These are phyloP conservation scores for Phalera bucephala DNA, from an alignment of 2,888 invertebrate species.

Conservation along the genomic window DNA sequence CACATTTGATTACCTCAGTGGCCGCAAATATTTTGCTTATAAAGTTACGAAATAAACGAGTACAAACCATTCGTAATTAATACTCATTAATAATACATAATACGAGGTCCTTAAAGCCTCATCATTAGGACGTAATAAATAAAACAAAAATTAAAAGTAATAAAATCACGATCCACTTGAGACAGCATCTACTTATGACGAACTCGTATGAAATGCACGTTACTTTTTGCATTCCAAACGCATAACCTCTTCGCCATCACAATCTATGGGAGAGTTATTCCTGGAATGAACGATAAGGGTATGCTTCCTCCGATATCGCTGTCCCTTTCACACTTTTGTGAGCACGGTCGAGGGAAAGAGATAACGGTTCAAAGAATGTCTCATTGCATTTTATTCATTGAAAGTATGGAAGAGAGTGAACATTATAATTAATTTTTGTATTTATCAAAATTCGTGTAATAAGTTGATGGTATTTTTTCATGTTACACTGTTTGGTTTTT, in stretches of 20 bases:
- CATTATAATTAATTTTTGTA: constrained; percentile 29
- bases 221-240: constrained; percentile 63
- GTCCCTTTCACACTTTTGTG: constrained; percentile 36
- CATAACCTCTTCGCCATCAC: constrained; percentile 47
- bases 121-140: no score
- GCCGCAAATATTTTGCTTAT: no score
- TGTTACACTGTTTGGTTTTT: no score
- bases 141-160: background rate
- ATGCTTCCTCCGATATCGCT: constrained; percentile 52
- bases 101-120: no score
- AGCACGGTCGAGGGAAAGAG: constrained; percentile 27
- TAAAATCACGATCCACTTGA: constrained; percentile 1
- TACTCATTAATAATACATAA: no score
- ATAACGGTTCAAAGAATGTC: constrained; percentile 59
- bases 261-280: constrained; percentile 80
- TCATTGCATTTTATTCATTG: constrained; percentile 68
- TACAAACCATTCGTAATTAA: no score
- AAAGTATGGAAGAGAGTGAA: constrained; percentile 47
- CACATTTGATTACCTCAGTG: no score
- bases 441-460: constrained; percentile 11
- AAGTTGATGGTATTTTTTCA: background rate
- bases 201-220: constrained; percentile 23
- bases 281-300: constrained; percentile 75
- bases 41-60: no score
- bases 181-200: constrained; percentile 29